These are phyloP conservation scores for Okapia johnstoni DNA, from an alignment of 2,113 vertebrate species.

Conservation along the genomic window DNA sequence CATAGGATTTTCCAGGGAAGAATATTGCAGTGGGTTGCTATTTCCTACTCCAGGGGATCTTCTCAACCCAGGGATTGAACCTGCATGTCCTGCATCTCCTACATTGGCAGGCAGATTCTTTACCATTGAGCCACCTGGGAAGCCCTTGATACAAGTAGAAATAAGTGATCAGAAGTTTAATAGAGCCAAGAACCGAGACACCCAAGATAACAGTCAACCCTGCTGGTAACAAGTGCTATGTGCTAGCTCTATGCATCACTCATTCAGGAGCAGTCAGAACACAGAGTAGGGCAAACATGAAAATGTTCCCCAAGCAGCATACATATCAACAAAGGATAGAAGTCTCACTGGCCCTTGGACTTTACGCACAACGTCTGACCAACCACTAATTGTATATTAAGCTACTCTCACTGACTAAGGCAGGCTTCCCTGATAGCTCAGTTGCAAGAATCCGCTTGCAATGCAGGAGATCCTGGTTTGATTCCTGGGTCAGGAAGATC, in stretches of 20 bases:
- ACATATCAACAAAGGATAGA: neutral
- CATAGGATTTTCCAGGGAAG: neutral
- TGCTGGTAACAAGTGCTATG: neutral
- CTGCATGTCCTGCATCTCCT: neutral
- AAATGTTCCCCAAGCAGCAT: neutral
- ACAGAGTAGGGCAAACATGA: neutral
- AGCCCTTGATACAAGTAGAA: neutral
- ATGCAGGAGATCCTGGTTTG: neutral
- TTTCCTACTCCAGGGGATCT: neutral
- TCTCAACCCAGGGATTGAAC: neutral
- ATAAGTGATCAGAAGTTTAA: neutral
- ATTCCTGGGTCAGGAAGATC: neutral
- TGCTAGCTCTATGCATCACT: neutral
- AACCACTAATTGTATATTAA: neutral
- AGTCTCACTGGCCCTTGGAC: neutral
- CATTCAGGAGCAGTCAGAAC: neutral
- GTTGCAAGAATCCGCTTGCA: neutral
- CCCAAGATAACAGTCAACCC: neutral
- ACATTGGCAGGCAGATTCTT: neutral
- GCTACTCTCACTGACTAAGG: neutral
- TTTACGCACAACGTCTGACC: neutral
- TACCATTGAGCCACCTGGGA: neutral
- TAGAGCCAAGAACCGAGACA: neutral
- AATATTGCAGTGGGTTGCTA: neutral
- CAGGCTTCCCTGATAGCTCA: neutral